Evolutionary conservation across 2,797 vertebrate genomes (phyloP), one percentile per base, ranked within the genome.

Genomic region (Eupleurogrammus muticus): DNA sequence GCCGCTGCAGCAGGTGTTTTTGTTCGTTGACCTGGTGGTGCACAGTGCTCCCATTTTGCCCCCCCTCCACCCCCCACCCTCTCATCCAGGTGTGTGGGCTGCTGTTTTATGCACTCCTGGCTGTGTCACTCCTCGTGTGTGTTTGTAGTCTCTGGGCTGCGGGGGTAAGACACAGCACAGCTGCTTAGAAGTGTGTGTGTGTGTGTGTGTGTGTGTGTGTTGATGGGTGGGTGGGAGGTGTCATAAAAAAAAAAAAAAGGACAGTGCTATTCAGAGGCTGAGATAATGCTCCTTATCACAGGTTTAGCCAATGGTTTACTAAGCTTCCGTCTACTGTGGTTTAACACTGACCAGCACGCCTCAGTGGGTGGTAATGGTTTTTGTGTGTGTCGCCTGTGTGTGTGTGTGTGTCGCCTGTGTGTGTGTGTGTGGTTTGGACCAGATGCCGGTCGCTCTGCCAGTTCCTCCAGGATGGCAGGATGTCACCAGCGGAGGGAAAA

Each of bases 81-180:
- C n/a, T n/a, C n/a, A n/a, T 88, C 87, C 90, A 89, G 89, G 90
- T 92, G 89, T 89, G 89, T 89, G 89, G 84, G 83, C 85, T 73
- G 61, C 77, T 83, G 84, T 87, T 86, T n/a, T 81, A 75, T 79
- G 70, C 32, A 5, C 76, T 66, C 56, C 76, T 81, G 70, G 14
- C 75, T 62, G 75, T 80, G 84, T 81, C 79, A 71, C 68, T 65
- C 73, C 72, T 63, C 46, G 17, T 42, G 28, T 84, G 77, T 75
- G 82, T 81, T 79, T 84, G 66, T 70, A 59, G 85, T 85, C 72
- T 11, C 76, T 65, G 56, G 47, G 66, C 68, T 68, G 62, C 40
- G 57, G 67, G 77, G 65, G 77, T 76, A 85, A 76, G 80, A 79
- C 90, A 80, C 47, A 68, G 70, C 83, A 60, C 86, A 82, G 85